Base-by-base conservation (phyloP, 2,113 vertebrate species). In the Labeo catla region DNA sequence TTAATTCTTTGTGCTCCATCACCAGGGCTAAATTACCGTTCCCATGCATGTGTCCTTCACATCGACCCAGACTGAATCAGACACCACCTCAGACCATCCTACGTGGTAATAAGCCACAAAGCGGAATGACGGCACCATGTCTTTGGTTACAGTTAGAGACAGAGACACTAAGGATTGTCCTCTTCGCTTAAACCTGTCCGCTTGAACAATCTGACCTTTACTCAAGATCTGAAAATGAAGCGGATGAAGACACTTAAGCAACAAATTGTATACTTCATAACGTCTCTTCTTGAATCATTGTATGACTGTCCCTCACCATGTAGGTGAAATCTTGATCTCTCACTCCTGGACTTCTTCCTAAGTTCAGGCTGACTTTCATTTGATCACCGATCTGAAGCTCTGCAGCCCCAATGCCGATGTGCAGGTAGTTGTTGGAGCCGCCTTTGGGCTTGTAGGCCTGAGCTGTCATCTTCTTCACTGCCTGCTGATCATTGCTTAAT, bases 31-130 rank as follows among this genome's bases (percentile, higher is more conserved):
- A 68, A 39, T n/a, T n/a, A n/a, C n/a, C n/a, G n/a, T 91, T 49
- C 93, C 93, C 89, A 94, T 94, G 87, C 95, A 95, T 3, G 84
- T 91, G 86, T 94, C 91, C 12, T 89, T 92, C 78, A 94, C 88
- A 2, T 93, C 90, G 0, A 95, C 89, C 93, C 92, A 94, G 12
- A 94, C 16, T 1, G 95, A 94, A 49, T 95, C 95, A 0, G 94
- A 92, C 76, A 95, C 94, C 10, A 95, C 78, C 85, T 95, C 93
- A n/a, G 16, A 92, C 72, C 86, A 90, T 87, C 39, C 39, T 4
- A 39, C 39, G 4, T 39, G 39, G 39, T 39, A 39, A 39, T 39
- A 39, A 39, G 39, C 39, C 39, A 39, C 39, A 39, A 39, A 39
- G 39, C 39, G 39, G 39, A 39, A 39, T 2, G 39, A 39, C 4